These are phyloP conservation scores for Mylabris phalerata DNA, from an alignment of 1,140 invertebrate species.

Conservation along the genomic window DNA sequence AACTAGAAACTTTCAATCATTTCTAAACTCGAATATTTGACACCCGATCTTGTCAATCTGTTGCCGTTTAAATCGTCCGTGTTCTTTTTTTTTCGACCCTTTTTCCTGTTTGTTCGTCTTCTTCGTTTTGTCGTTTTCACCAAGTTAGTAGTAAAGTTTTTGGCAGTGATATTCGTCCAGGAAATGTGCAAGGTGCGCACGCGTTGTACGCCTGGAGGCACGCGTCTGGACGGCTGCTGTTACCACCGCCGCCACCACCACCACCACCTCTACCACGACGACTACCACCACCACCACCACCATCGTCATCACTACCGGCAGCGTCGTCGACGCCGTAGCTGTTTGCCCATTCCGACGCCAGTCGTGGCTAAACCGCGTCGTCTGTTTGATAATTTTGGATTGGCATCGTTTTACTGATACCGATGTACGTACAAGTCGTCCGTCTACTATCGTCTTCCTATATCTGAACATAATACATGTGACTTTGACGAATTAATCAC, in stretches of 20 bases:
- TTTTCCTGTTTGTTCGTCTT: too few species aligned
- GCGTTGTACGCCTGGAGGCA: constrained; percentile 25
- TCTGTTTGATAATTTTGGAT: constrained; percentile 14
- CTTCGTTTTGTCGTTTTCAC: too few species aligned
- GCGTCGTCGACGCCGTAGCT: constrained; percentile 23
- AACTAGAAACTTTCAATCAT: too few species aligned
- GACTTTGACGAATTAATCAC: background rate
- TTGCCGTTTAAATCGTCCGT: too few species aligned
- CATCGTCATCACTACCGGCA: too few species aligned
- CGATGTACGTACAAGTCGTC: background rate
- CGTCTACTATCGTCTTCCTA: constrained; percentile 2
- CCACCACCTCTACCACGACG: too few species aligned
- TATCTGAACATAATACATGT: background rate
- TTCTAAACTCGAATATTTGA: too few species aligned
- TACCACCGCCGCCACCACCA: too few species aligned
- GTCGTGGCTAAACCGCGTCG: constrained; percentile 26
- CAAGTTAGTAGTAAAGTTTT: too few species aligned
- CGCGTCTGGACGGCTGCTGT: constrained; percentile 22
- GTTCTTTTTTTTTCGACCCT: too few species aligned
- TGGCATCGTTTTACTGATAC: background rate
- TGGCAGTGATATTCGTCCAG: constrained; percentile 17
- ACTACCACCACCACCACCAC: too few species aligned
- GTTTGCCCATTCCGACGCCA: constrained; percentile 32
- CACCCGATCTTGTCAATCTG: too few species aligned
- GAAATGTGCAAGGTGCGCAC: constrained; percentile 25